Evolutionary conservation across 1,140 invertebrate genomes (phyloP).

Genomic region (Drosophila orena): DNA sequence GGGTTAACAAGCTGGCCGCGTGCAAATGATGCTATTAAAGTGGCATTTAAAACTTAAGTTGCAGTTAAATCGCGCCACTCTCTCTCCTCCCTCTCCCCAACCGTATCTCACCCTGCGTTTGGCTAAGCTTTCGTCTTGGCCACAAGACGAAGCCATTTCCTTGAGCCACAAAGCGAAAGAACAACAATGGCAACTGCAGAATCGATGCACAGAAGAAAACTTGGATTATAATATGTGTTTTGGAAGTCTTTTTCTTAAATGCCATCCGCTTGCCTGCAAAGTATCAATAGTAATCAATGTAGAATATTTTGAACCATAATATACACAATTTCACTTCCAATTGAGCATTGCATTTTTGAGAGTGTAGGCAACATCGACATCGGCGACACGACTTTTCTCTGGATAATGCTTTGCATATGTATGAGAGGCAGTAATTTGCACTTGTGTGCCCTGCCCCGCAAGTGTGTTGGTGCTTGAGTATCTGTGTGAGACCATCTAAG

Average conservation of each 20-base stretch:
- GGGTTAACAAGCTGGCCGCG: conserved; percentile 69
- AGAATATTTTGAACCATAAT: neutral
- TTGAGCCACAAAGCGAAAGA: conserved; percentile 21
- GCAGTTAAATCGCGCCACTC: conserved; percentile 55
- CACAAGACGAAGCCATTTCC: conserved; percentile 54
- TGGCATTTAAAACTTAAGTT: conserved; percentile 82
- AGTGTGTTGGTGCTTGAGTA: conserved; percentile 28
- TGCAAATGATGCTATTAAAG: conserved; percentile 83
- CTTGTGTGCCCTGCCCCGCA: conserved; percentile 38
- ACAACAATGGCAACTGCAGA: conserved; percentile 54
- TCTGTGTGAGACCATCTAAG: conserved; percentile 73
- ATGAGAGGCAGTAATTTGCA: conserved; percentile 74
- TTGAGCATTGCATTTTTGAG: neutral
- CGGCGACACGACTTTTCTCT: conserved; percentile 63
- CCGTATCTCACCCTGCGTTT: no score
- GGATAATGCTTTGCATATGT: conserved; percentile 66
- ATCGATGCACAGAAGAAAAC: no score
- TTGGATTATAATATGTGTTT: no score
- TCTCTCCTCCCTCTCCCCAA: neutral
- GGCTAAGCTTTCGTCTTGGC: conserved; percentile 27
- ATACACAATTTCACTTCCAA: neutral
- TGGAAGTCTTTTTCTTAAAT: no score
- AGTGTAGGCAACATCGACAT: conserved; percentile 47
- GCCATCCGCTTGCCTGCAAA: no score
- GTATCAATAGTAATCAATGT: no score